These are phyloP conservation scores for Neodiprion virginianus DNA, from an alignment of 1,140 invertebrate species.

Conservation along the genomic window DNA sequence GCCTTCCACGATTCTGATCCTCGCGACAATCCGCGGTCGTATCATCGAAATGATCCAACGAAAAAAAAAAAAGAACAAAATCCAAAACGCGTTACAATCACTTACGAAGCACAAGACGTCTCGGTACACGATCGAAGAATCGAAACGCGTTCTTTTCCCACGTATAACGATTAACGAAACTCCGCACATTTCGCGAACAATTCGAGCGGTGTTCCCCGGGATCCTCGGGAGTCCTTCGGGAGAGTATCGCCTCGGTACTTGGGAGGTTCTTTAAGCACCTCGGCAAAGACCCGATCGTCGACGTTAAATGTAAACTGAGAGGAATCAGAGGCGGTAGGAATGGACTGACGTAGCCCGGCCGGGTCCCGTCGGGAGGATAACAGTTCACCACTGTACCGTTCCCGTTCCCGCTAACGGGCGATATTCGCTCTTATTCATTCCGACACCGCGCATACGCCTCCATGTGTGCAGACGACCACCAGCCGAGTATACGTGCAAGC, in stretches of 20 bases:
- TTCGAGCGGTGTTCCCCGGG: background rate
- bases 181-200: no score
- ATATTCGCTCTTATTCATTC: conserved; percentile 26
- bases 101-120: no score
- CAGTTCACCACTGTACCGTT: conserved; percentile 53
- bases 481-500: conserved; percentile 17
- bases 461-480: conserved; percentile 8
- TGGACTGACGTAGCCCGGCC: conserved; percentile 34
- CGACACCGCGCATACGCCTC: background rate
- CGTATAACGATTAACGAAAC: no score
- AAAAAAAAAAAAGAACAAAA: no score
- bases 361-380: conserved; percentile 42
- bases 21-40: no score
- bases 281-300: background rate
- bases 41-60: no score
- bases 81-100: no score
- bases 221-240: background rate
- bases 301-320: conserved; percentile 34
- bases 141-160: no score
- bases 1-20: no score
- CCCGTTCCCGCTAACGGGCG: conserved; percentile 47
- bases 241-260: no score
- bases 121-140: no score
- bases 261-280: background rate
- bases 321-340: conserved; percentile 42